Evolutionary conservation across 2,113 vertebrate species (phyloP).

Genomic region (Charadrius vociferus): DNA sequence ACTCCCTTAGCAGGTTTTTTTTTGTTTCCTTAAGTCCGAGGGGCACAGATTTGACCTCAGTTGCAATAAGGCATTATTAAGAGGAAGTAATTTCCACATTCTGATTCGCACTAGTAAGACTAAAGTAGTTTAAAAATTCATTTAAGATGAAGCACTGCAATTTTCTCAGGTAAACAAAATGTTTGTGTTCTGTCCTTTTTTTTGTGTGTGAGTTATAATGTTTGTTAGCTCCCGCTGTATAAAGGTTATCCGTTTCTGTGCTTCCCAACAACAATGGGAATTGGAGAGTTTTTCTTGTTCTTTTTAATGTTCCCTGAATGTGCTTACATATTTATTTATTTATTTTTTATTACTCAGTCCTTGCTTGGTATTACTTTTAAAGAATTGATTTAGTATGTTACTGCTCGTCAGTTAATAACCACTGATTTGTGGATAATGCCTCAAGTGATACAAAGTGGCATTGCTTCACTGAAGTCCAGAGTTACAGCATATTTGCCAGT

Average conservation of each 20-base stretch:
- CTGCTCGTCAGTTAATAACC: not conserved
- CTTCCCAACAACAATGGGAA: not conserved
- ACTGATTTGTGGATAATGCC: not conserved
- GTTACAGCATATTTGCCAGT: rapidly evolving
- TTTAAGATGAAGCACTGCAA: not conserved
- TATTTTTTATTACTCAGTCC: not conserved
- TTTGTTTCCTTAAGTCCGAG: rapidly evolving
- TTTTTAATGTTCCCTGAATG: not conserved
- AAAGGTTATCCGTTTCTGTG: not conserved
- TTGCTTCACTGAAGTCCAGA: not conserved
- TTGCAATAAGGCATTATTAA: not conserved
- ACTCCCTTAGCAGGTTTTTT: not conserved
- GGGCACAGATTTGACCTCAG: not conserved
- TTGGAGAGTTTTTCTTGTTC: not conserved
- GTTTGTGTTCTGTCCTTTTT: not conserved
- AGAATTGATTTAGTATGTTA: not conserved
- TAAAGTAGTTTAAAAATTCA: not conserved
- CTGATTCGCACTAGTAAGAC: not conserved
- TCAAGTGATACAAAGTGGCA: not conserved
- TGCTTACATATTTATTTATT: not conserved
- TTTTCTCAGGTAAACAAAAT: not conserved
- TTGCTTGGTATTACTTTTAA: not conserved
- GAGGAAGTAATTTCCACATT: not conserved
- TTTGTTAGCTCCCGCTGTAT: not conserved
- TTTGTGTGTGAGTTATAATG: not conserved